A percentile compares a stretch with the other conserved stretches of the same genome.
Evolutionary conservation across 2,113 vertebrate species (phyloP).

Genomic region (Kryptolebias marmoratus): DNA sequence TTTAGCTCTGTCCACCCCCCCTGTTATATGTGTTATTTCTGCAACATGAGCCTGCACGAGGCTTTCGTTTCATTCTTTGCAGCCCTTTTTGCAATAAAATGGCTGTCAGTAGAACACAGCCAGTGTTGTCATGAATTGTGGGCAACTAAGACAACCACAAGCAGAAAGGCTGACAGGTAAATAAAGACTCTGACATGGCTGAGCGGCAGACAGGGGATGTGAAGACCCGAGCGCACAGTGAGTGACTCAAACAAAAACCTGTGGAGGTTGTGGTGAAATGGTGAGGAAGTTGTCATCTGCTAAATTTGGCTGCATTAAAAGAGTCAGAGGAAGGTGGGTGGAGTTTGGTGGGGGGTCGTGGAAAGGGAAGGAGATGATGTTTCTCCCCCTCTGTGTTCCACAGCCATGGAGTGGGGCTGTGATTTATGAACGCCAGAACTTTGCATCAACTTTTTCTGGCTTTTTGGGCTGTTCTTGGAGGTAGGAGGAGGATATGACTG

Average conservation of each 20-base stretch:
- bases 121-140: conserved; percentile 49
- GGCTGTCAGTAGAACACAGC: conserved; percentile 35
- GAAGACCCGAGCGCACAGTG: conserved; percentile 65
- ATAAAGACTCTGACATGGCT: conserved; percentile 64
- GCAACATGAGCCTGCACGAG: conserved; percentile 25
- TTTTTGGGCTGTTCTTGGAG: conserved; percentile 51
- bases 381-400: conserved; percentile 56
- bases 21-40: conserved; percentile 21
- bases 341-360: conserved; percentile 45
- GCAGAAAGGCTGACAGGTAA: conserved; percentile 62
- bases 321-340: conserved; percentile 13
- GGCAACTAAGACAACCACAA: conserved; percentile 60
- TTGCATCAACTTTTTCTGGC: conserved; percentile 76
- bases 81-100: conserved; percentile 40
- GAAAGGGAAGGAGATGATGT: conserved; percentile 59
- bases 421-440: conserved; percentile 76
- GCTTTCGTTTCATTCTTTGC: conserved; percentile 3
- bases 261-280: conserved; percentile 46
- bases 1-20: conserved; percentile 10
- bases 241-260: conserved; percentile 48
- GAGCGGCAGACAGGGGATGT: conserved; percentile 59
- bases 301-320: conserved; percentile 31
- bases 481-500: conserved; percentile 55
- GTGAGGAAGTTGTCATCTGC: conserved; percentile 60
- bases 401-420: conserved; percentile 58